Evolutionary conservation across 2,888 invertebrate genomes (phyloP).

Genomic region (Eulithis prunata): DNA sequence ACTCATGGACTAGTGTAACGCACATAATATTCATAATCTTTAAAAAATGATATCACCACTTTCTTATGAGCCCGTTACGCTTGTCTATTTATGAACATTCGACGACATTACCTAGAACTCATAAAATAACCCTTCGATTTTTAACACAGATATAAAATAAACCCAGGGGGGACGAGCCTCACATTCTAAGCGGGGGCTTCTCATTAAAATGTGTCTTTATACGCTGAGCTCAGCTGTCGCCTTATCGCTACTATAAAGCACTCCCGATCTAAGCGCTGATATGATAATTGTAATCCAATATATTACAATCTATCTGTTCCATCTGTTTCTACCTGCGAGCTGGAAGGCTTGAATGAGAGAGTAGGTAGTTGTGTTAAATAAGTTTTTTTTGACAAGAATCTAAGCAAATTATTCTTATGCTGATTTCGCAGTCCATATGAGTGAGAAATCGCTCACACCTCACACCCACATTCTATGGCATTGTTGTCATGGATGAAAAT

Average conservation of each 20-base stretch:
- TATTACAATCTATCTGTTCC: constrained; percentile 59
- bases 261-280: constrained; percentile 68
- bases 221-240: constrained; percentile 69
- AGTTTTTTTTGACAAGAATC: constrained; percentile 20
- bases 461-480: constrained; percentile 50
- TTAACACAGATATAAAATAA: constrained; percentile 60
- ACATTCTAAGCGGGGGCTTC: constrained; percentile 63
- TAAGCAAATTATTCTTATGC: constrained; percentile 32
- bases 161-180: constrained; percentile 58
- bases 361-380: constrained; percentile 24
- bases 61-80: constrained; percentile 23
- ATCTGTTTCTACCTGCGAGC: constrained; percentile 58
- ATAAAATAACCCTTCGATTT: constrained; percentile 63
- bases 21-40: constrained; percentile 13
- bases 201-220: constrained; percentile 78
- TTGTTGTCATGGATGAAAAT: constrained; percentile 57
- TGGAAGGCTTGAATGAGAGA: constrained; percentile 32
- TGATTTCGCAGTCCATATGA: constrained; percentile 54
- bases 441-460: constrained; percentile 48
- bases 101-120: constrained; percentile 44
- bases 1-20: neutral
- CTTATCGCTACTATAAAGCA: constrained; percentile 72
- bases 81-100: constrained; percentile 36
- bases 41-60: constrained; percentile 23
- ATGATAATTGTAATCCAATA: constrained; percentile 79